A percentile compares a stretch with the other conserved stretches of the same genome.
phyloP scores from a whole-genome alignment of 2,113 vertebrate species.

The Campylorhamphus procurvoides region DNA sequence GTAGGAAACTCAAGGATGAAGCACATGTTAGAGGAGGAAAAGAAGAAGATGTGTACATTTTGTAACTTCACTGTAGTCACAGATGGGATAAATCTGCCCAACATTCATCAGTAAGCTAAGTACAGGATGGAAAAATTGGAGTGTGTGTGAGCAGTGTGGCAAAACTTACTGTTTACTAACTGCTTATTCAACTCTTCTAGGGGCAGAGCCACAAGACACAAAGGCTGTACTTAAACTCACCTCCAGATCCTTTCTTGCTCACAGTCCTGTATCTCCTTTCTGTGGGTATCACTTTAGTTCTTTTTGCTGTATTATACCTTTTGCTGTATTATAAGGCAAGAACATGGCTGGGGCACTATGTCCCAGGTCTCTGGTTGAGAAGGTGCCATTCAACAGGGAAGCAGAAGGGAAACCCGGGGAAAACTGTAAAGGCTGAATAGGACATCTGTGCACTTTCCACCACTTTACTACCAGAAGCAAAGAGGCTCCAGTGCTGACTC shows the following conservation, averaged over 20 bases:
- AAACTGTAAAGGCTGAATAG: not conserved
- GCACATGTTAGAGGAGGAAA: not conserved
- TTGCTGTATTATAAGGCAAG: rapidly evolving
- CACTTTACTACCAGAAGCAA: not conserved
- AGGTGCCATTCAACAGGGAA: not conserved
- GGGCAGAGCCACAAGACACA: not conserved
- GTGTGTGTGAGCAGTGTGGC: not conserved
- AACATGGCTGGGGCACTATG: rapidly evolving
- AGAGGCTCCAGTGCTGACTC: not conserved
- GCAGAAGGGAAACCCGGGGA: not conserved
- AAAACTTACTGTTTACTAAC: not conserved
- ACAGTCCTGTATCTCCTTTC: not conserved
- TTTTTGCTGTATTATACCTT: rapidly evolving
- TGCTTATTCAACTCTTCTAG: not conserved
- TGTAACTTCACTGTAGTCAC: not conserved
- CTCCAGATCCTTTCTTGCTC: not conserved
- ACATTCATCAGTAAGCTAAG: not conserved
- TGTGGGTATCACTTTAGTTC: not conserved
- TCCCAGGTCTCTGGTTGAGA: not conserved
- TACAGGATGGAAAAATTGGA: not conserved
- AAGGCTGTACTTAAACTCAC: not conserved
- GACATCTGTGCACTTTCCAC: not conserved
- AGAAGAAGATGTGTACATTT: not conserved
- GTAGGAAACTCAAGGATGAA: not conserved
- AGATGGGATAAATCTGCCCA: not conserved